These are phyloP conservation scores for Phenganax stokvisi DNA, from an alignment of 92 coral and sea anemone genomes.

Conservation along the genomic window DNA sequence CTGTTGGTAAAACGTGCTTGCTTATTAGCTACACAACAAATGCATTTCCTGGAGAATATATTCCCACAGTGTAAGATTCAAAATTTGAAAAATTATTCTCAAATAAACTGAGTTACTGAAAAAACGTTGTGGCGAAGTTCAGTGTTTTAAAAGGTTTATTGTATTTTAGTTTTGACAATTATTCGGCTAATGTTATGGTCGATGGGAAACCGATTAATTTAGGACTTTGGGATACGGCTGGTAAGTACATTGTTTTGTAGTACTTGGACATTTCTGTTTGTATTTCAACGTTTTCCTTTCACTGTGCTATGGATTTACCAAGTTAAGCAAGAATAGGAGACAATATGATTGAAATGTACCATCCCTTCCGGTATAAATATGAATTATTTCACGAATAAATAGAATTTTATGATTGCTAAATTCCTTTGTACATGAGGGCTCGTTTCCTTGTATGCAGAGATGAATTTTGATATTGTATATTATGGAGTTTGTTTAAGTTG, in stretches of 20 bases:
- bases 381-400: no score
- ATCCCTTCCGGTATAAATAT: background rate
- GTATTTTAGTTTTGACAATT: constrained; percentile 77
- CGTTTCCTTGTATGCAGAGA: background rate
- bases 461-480: background rate
- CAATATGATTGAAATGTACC: background rate
- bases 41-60: constrained; percentile 99
- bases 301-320: background rate
- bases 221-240: constrained; percentile 99
- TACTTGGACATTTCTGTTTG: constrained; percentile 10
- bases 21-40: constrained; percentile 96
- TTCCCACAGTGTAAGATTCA: constrained; percentile 95
- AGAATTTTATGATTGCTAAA: background rate
- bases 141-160: background rate
- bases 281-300: background rate
- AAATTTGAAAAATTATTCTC: background rate
- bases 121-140: no score
- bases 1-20: constrained; percentile 96
- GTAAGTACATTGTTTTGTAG: constrained; percentile 40
- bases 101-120: background rate
- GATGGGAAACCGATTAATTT: constrained; percentile 97
- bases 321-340: background rate
- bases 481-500: background rate
- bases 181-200: constrained; percentile 99
- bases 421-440: background rate